Percentiles rank a stretch among this genome's conserved stretches.
phyloP scores from a whole-genome alignment of 2,797 vertebrate species.

The Nothura maculosa region DNA sequence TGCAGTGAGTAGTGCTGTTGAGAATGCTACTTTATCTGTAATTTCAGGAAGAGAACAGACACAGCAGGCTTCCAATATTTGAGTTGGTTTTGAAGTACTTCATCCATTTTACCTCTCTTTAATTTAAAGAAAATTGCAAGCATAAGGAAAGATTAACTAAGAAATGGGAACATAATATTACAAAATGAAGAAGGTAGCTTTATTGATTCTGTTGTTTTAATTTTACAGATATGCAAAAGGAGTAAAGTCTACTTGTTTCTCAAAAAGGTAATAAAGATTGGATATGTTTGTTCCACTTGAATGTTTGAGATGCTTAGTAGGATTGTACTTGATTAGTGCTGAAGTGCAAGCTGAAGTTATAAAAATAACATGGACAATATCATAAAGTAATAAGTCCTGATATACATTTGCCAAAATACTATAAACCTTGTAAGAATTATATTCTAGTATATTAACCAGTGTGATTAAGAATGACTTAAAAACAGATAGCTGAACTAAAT shows the following conservation, averaged over 20 bases:
- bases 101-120: not conserved
- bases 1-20: not conserved
- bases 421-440: not conserved
- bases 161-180: not conserved
- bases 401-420: not conserved
- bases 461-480: not conserved
- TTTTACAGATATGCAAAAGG: not conserved
- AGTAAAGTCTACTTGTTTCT: not conserved
- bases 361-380: not conserved
- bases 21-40: slow-evolving; percentile 40
- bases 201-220: not conserved
- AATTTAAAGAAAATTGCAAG: slow-evolving; percentile 23
- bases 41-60: slow-evolving; percentile 19
- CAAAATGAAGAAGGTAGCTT: not conserved
- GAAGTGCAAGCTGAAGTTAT: not conserved
- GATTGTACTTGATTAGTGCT: not conserved
- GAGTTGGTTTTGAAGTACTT: slow-evolving; percentile 8
- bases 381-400: not conserved
- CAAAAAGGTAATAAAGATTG: not conserved
- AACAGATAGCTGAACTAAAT: not conserved
- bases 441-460: not conserved
- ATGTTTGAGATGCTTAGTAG: not conserved
- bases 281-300: not conserved
- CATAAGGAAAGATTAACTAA: not conserved
- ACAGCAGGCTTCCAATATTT: not conserved